Base-by-base conservation (phyloP, 2,797 vertebrate genomes). In the Caiman crocodilus region DNA sequence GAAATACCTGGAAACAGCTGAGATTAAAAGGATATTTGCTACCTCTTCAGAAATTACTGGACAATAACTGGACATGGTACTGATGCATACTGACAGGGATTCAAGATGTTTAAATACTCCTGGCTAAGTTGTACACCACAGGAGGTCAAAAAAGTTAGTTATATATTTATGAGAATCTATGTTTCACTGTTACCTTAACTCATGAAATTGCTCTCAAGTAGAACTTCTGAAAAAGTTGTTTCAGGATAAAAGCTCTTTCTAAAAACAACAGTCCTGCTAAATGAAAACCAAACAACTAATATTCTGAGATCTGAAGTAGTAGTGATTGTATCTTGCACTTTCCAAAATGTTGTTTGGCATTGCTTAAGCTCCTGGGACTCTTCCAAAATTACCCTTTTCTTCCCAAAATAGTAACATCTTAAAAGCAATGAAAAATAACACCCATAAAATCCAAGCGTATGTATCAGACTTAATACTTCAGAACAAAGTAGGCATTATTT, bases 61-160 rank as follows among this genome's bases (percentile, higher is more conserved):
- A 96, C 90, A 94, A 85, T 84, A 90, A 92, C 93, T 92, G 94
- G 96, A 97, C 96, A 94, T 92, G 97, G 92, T 93, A 93, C 81
- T 94, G 94, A 96, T 94, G 96, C 81, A 83, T 59, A 96, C 83
- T 97, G 93, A 96, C 94, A 61, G 96, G 95, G 94, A 92, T 95
- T 96, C 95, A 94, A 95, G 92, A 96, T 87, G 93, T 93, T 97
- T 94, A 97, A 90, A 96, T 82, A 94, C 94, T 87, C 95, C 81
- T 95, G 90, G 88, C 92, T 95, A 97, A 96, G 87, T 3, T 96
- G 88, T 79, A 95, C 94, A 23, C 96, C 76, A 85, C 94, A 92
- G 94, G 95, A 93, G 93, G 87, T 95, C 59, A 92, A 86, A 95
- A 96, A 95, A 96, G 88, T 96, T 95, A 63, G 92, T 91, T 94